Evolutionary conservation across 2,888 invertebrate species (phyloP).

Genomic region (Oxyteleia sp.): DNA sequence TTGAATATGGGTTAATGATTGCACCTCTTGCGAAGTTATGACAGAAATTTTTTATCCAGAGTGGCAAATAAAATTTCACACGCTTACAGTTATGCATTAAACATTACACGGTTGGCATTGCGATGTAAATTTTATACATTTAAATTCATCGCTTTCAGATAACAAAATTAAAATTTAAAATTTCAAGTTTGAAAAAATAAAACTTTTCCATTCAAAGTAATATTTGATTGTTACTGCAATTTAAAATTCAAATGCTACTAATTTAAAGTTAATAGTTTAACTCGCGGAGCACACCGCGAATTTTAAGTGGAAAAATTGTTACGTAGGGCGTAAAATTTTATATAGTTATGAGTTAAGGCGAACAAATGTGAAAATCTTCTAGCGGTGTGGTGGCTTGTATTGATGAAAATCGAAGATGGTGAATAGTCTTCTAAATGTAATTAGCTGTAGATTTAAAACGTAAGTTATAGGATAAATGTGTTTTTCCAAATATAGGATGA

Average conservation of each 20-base stretch:
- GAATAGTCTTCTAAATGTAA: no score
- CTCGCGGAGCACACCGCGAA: constrained; percentile 2
- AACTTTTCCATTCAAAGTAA: constrained; percentile 16
- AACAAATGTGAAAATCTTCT: no score
- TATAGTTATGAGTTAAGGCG: no score
- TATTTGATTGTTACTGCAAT: constrained; percentile 33
- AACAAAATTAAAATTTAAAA: constrained; percentile 35
- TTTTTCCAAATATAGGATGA: no score
- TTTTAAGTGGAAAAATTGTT: no score
- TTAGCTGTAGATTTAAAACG: no score
- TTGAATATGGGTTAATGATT: constrained; percentile 3
- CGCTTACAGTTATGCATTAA: constrained; percentile 33
- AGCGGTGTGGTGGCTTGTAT: no score
- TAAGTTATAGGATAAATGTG: no score
- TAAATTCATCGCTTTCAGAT: constrained; percentile 33
- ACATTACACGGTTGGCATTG: constrained; percentile 33
- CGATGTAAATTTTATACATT: constrained; percentile 40
- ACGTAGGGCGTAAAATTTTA: no score
- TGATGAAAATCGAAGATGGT: no score
- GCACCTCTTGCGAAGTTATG: constrained; percentile 1
- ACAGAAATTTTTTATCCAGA: constrained; percentile 16
- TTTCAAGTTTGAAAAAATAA: constrained; percentile 17
- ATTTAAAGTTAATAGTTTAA: constrained; percentile 20
- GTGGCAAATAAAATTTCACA: constrained; percentile 33
- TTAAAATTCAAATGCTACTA: constrained; percentile 21